Conservation (phyloP, 2,888 invertebrate species). For the Papilio protenor region DNA sequence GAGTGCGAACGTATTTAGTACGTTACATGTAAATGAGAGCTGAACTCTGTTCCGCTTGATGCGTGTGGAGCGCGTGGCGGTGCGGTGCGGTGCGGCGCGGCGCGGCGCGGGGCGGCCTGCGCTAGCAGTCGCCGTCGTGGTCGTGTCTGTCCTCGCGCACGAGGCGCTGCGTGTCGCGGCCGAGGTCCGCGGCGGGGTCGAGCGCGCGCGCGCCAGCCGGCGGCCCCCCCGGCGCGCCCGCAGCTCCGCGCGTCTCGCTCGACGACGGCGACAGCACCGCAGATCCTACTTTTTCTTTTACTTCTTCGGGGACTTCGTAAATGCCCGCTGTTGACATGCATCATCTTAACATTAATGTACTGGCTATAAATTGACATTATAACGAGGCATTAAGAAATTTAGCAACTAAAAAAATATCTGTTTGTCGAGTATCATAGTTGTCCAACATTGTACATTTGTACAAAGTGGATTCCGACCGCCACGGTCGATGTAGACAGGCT, state of each 20-base stretch:
- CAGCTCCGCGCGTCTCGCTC: conserved; percentile 90
- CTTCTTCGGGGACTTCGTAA: conserved; percentile 92
- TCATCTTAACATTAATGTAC: background rate
- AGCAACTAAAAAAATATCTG: background rate
- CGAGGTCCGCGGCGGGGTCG: conserved; percentile 94
- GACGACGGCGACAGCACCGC: conserved; percentile 93
- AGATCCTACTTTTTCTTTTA: conserved; percentile 88
- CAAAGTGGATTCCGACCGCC: too few species aligned
- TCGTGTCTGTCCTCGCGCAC: conserved; percentile 90
- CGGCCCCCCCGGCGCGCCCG: conserved; percentile 51
- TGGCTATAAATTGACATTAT: background rate
- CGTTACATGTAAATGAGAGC: background rate
- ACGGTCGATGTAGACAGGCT: too few species aligned
- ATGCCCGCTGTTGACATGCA: conserved; percentile 83
- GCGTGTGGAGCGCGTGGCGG: background rate
- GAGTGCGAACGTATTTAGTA: background rate
- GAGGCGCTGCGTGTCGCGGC: conserved; percentile 95
- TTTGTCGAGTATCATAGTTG: background rate
- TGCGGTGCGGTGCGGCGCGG: conserved; percentile 34
- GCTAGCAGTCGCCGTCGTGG: conserved; percentile 79
- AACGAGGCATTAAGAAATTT: background rate
- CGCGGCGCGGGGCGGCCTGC: conserved; percentile 52
- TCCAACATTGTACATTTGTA: too few species aligned
- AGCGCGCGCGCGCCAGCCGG: conserved; percentile 87
- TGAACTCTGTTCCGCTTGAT: background rate